phyloP scores from a whole-genome alignment of 2,797 vertebrate genomes.

The Coranthus polyacanthus region DNA sequence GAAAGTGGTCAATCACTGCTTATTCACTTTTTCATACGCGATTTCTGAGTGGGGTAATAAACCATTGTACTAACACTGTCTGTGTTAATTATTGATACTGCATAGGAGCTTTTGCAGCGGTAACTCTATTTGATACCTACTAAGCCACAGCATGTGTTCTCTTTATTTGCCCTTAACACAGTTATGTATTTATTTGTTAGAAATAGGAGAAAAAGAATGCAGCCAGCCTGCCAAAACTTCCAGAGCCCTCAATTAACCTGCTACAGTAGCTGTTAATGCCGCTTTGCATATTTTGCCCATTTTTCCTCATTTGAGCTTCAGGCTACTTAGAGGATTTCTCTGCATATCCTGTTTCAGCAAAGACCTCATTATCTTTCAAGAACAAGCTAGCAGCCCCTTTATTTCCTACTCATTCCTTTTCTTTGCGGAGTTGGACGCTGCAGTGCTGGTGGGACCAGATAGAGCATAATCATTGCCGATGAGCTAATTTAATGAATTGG shows the following conservation, averaged over 20 bases:
- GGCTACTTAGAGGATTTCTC: constrained; percentile 77
- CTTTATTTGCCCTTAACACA: constrained; percentile 57
- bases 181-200: constrained; percentile 60
- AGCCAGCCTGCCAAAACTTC: constrained; percentile 68
- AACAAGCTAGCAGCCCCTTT: constrained; percentile 72
- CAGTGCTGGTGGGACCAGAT: constrained; percentile 75
- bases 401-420: constrained; percentile 52
- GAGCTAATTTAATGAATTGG: constrained; percentile 96
- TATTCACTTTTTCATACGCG: constrained; percentile 21
- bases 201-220: constrained; percentile 32
- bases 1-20: constrained; percentile 17
- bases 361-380: constrained; percentile 81
- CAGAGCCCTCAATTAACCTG: constrained; percentile 85
- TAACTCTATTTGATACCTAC: constrained; percentile 50
- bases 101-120: constrained; percentile 12
- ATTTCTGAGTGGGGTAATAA: constrained; percentile 21
- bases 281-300: constrained; percentile 77
- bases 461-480: constrained; percentile 86
- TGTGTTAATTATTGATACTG: constrained; percentile 16
- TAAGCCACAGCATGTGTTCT: constrained; percentile 39
- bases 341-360: constrained; percentile 65
- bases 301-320: constrained; percentile 71
- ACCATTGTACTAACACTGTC: constrained; percentile 8
- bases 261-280: constrained; percentile 75
- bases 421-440: constrained; percentile 59